Percentiles rank a stretch among this genome's conserved stretches.
phyloP scores from a whole-genome alignment of 2,888 invertebrate species.

The Hypomecis atomaria region DNA sequence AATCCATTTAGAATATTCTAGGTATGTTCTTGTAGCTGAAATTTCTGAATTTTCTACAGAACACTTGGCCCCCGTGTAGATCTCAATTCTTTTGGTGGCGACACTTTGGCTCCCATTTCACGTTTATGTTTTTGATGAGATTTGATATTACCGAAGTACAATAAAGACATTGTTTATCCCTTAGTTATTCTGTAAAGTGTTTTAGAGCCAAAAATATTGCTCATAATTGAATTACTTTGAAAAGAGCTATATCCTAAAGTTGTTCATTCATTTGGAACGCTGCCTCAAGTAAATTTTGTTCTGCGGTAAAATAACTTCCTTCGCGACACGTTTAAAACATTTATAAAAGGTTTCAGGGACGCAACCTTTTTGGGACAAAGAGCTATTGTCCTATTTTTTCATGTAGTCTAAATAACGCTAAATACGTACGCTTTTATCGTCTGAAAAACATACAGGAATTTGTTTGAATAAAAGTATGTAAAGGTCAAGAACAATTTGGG shows the following conservation, averaged over 20 bases:
- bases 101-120: too few relatives aligned
- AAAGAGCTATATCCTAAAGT: neutral
- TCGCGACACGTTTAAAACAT: conserved; percentile 9
- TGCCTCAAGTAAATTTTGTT: conserved; percentile 6
- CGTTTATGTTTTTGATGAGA: too few relatives aligned
- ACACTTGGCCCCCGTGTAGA: too few relatives aligned
- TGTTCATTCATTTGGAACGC: conserved; percentile 11
- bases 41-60: too few relatives aligned
- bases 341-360: conserved; percentile 19
- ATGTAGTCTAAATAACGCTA: conserved; percentile 14
- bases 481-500: conserved; percentile 1
- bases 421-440: conserved; percentile 13
- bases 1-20: too few relatives aligned
- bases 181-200: too few relatives aligned
- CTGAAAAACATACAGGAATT: neutral
- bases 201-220: neutral
- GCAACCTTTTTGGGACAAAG: conserved; percentile 20
- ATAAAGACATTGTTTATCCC: too few relatives aligned
- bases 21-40: too few relatives aligned
- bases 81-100: too few relatives aligned
- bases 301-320: conserved; percentile 7
- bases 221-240: neutral
- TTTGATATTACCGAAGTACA: too few relatives aligned
- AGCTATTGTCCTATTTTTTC: conserved; percentile 30
- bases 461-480: neutral